Percentiles rank a stretch among this genome's conserved stretches.
These are phyloP conservation scores for Tipula helvola DNA, from an alignment of 2,888 invertebrate genomes.

Conservation along the genomic window DNA sequence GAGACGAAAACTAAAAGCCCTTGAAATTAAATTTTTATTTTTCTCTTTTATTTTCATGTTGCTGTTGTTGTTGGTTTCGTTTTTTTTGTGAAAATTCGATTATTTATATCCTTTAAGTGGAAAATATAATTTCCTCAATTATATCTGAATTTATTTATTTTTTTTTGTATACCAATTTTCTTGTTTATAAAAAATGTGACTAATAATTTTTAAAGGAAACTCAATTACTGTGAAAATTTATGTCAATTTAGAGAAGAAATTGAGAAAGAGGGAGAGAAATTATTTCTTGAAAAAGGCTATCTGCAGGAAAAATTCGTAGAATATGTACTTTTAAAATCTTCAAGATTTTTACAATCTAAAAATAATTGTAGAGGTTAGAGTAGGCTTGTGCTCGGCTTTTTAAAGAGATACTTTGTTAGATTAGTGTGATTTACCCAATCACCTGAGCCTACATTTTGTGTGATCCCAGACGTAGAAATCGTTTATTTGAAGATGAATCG, in stretches of 20 bases:
- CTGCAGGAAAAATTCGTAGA: too few relatives aligned
- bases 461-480: too few relatives aligned
- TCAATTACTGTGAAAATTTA: constrained; percentile 8
- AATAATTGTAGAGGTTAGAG: too few relatives aligned
- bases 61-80: background rate
- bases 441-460: too few relatives aligned
- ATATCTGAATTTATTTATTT: background rate
- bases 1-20: constrained; percentile 11
- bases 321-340: too few relatives aligned
- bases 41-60: background rate
- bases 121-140: background rate
- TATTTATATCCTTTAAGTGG: constrained; percentile 4
- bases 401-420: too few relatives aligned
- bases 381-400: too few relatives aligned
- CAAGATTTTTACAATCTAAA: too few relatives aligned
- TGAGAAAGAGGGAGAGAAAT: background rate
- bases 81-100: background rate
- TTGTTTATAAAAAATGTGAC: background rate
- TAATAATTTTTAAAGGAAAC: constrained; percentile 5
- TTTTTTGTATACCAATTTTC: background rate
- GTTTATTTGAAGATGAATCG: too few relatives aligned
- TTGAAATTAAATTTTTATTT: constrained; percentile 9
- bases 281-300: too few relatives aligned
- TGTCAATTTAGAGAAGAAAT: background rate
- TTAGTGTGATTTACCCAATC: too few relatives aligned